Percentiles rank a stretch among this genome's conserved stretches.
Conservation (phyloP, 2,113 vertebrate genomes). For the Smithornis capensis region DNA sequence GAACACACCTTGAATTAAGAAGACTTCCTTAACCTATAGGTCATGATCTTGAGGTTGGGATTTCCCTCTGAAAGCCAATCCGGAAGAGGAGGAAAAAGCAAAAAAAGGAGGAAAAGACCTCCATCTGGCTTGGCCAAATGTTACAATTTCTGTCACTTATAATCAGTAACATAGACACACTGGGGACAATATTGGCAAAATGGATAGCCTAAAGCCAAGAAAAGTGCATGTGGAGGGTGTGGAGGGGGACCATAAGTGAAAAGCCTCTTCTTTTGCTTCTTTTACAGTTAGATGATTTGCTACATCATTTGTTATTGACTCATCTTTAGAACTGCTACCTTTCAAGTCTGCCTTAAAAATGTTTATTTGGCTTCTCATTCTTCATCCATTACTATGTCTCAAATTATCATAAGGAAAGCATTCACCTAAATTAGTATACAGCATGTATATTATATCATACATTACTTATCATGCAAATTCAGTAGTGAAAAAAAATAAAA, state of each 20-base stretch:
- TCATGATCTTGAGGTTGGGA: background rate
- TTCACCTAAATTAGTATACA: background rate
- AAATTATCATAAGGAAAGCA: background rate
- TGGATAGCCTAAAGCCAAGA: background rate
- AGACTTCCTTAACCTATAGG: background rate
- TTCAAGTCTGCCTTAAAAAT: background rate
- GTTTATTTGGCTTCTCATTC: background rate
- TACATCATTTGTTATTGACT: background rate
- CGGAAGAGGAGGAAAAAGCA: too few relatives aligned
- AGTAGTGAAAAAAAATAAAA: background rate
- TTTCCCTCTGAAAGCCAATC: background rate
- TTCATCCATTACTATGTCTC: background rate
- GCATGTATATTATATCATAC: fast-evolving
- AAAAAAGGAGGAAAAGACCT: background rate
- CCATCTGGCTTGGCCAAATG: background rate
- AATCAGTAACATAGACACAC: background rate
- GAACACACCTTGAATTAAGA: background rate
- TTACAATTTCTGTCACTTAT: background rate
- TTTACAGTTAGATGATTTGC: background rate
- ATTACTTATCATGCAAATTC: background rate
- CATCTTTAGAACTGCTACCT: background rate
- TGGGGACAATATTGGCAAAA: background rate
- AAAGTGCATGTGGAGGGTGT: background rate
- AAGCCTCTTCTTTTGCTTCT: background rate
- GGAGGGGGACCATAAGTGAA: background rate